Conservation (phyloP, 2,888 invertebrate species). For the Orchestes rusci region DNA sequence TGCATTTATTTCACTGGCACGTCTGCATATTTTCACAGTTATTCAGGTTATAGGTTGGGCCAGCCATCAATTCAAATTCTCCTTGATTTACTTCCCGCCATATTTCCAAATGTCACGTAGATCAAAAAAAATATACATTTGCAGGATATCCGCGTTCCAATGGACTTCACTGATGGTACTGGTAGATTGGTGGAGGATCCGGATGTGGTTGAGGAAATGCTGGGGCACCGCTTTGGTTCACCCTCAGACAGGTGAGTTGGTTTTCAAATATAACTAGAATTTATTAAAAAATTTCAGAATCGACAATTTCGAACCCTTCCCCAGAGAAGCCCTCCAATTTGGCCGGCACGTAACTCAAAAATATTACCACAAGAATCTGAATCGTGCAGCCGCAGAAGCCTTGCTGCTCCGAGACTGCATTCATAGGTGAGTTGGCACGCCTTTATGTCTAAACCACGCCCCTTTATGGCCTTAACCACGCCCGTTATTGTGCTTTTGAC, state of each 20-base stretch:
- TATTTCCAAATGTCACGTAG: no score
- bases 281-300: not conserved
- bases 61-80: no score
- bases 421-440: slow-evolving; percentile 15
- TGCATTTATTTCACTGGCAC: no score
- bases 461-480: no score
- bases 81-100: no score
- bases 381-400: slow-evolving; percentile 7
- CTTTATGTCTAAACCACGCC: no score
- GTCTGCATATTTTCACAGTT: no score
- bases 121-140: no score
- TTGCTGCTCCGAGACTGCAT: slow-evolving; percentile 1
- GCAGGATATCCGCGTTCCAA: slow-evolving; percentile 10
- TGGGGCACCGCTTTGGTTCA: not conserved
- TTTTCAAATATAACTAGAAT: not conserved
- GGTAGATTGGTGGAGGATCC: slow-evolving; percentile 10
- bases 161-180: slow-evolving; percentile 12
- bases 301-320: not conserved
- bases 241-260: not conserved
- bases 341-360: slow-evolving; percentile 14
- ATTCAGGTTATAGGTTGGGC: no score
- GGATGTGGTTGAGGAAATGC: slow-evolving; percentile 2
- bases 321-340: not conserved
- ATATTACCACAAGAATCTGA: slow-evolving; percentile 12
- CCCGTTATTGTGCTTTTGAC: no score